Evolutionary conservation across 2,797 vertebrate species (phyloP), one percentile per base, ranked within the genome.

Genomic region (Cossypha heuglini): DNA sequence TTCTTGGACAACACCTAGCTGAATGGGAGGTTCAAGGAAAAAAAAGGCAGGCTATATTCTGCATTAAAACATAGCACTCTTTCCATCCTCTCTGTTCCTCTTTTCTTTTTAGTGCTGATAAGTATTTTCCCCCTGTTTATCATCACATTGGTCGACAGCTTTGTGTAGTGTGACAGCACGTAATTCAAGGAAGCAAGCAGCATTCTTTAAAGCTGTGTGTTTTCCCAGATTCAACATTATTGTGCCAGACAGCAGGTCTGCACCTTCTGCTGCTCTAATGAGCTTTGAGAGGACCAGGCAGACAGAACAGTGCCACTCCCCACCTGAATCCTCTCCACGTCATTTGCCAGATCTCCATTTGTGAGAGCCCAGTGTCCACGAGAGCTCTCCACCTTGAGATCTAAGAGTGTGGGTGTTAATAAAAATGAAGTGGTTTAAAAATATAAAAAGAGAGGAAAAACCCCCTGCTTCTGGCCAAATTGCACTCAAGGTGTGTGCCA

Each of bases 311-410:
- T 5, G 31, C 55, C 0, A 1, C 49, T 68, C 55, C 93, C 72
- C 86, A 76, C 63, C n/a, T 40, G 78, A 91, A 85, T 92, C 93
- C 43, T 79, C 78, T 49, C 78, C 26, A 46, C 1, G 1, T 82
- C 81, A 48, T 76, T 78, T 73, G 43, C 72, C 33, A 3, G 38
- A 49, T 40, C 35, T 5, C 2, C 40, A 8, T 80, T 86, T 10
- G 57, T 52, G 63, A 61, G 84, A 74, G 55, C 22, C 43, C 66
- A 13, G 67, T 37, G 42, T 63, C 77, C 29, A 2, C 6, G 51
- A 95, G 90, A 92, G 55, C 86, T 86, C 79, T 94, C 58, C 43
- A 75, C 52, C 86, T 66, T 67, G 69, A 90, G 86, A 73, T 66
- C 5, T 40, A 43, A 68, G 46, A 58, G 42, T 42, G 76, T 72